phyloP scores from a whole-genome alignment of 1,140 invertebrate genomes.

The Aphelenchoides besseyi region DNA sequence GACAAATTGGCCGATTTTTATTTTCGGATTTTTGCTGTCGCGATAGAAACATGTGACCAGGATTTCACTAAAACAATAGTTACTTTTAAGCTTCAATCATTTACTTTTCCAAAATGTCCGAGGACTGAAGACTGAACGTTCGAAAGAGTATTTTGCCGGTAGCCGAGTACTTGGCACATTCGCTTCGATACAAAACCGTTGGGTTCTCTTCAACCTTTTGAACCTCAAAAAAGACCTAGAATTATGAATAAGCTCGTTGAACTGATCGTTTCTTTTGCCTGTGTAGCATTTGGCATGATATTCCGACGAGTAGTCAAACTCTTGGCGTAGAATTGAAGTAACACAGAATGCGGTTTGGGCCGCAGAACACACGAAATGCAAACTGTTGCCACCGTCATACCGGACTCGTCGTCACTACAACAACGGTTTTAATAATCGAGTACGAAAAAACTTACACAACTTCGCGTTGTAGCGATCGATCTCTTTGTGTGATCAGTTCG shows the following conservation, averaged over 20 bases:
- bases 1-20: constrained; percentile 32
- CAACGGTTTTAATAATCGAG: background rate
- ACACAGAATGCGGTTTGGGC: constrained; percentile 46
- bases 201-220: constrained; percentile 34
- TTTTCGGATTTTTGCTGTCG: constrained; percentile 36
- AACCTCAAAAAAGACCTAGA: constrained; percentile 52
- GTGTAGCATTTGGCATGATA: constrained; percentile 25
- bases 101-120: constrained; percentile 36
- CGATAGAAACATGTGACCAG: constrained; percentile 46
- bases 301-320: constrained; percentile 46
- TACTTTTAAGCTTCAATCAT: background rate
- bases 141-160: constrained; percentile 47
- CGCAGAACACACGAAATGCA: constrained; percentile 50
- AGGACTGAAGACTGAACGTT: constrained; percentile 48
- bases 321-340: constrained; percentile 51
- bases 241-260: constrained; percentile 11
- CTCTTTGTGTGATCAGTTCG: constrained; percentile 34
- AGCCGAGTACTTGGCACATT: constrained; percentile 40
- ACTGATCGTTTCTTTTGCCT: constrained; percentile 20
- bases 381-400: constrained; percentile 39
- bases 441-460: constrained; percentile 38
- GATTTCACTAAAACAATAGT: constrained; percentile 28
- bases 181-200: constrained; percentile 51
- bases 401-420: constrained; percentile 53
- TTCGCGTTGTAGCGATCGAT: constrained; percentile 29